Percentiles rank a stretch among this genome's conserved stretches.
These are phyloP conservation scores for Antitype chi DNA, from an alignment of 2,888 invertebrate species.

Conservation along the genomic window DNA sequence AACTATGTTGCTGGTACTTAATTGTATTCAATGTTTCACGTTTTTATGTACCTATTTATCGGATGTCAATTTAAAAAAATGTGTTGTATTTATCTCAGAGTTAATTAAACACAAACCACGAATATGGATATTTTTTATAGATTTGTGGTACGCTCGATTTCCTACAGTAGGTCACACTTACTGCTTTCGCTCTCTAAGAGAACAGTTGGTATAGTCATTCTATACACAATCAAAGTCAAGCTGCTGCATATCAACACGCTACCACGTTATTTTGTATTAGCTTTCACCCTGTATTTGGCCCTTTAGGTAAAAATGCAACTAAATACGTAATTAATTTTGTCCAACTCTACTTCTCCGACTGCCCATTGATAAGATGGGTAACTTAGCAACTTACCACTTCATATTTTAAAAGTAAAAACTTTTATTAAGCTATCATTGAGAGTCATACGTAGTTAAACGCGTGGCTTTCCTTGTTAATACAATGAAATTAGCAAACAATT, in stretches of 20 bases:
- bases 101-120: conserved; percentile 9
- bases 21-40: conserved; percentile 1
- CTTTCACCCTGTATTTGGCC: conserved; percentile 20
- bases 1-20: conserved; percentile 12
- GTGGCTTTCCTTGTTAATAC: conserved; percentile 5
- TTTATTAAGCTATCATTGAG: background rate
- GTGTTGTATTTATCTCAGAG: conserved; percentile 7
- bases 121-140: background rate
- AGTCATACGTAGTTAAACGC: conserved; percentile 10
- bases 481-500: conserved; percentile 8
- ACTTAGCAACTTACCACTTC: conserved; percentile 1
- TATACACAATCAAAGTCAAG: conserved; percentile 3
- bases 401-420: background rate
- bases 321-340: background rate
- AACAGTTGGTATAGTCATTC: background rate
- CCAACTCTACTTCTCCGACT: background rate
- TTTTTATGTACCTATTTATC: conserved; percentile 1
- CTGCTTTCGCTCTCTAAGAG: conserved; percentile 15
- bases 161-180: background rate
- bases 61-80: background rate
- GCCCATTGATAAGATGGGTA: background rate
- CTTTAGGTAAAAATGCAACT: background rate
- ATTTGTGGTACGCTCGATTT: conserved; percentile 16
- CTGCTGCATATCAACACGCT: conserved; percentile 28
- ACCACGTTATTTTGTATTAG: conserved; percentile 12